A percentile compares a stretch with the other conserved stretches of the same genome.
Conservation (phyloP, 2,888 invertebrate species). For the Halictus quadricinctus region DNA sequence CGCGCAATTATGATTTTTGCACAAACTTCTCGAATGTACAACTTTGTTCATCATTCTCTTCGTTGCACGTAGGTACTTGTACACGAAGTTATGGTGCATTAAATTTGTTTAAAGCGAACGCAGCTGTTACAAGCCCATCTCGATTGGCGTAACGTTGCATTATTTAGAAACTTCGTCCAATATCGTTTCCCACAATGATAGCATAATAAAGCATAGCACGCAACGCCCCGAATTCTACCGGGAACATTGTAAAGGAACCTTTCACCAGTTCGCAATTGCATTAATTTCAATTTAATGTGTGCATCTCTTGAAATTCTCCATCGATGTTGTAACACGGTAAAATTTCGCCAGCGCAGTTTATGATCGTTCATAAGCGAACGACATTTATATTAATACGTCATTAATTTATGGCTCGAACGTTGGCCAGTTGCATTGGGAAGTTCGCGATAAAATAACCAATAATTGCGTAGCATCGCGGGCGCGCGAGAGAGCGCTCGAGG, state of each 20-base stretch:
- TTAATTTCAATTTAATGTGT: conserved; percentile 13
- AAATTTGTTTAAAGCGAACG: not conserved
- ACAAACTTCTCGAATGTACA: not conserved
- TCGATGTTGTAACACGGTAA: conserved; percentile 21
- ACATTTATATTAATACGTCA: conserved; percentile 34
- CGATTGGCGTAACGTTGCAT: not conserved
- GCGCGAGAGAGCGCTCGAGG: not conserved
- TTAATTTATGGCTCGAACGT: conserved; percentile 39
- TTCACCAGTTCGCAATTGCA: conserved; percentile 4
- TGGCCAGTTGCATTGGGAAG: conserved; percentile 15
- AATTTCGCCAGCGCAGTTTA: conserved; percentile 12
- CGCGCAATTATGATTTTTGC: not conserved
- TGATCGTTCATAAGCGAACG: conserved; percentile 13
- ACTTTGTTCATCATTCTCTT: not conserved
- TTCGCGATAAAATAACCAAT: conserved; percentile 29
- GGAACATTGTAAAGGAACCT: conserved; percentile 6
- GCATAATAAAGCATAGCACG: not conserved
- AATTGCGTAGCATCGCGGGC: conserved; percentile 28
- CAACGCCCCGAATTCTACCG: not conserved
- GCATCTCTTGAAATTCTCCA: conserved; percentile 9
- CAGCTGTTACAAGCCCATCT: not conserved
- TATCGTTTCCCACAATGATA: conserved; percentile 4
- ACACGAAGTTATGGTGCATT: not conserved
- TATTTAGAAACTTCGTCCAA: conserved; percentile 19
- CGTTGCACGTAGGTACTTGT: not conserved